Evolutionary conservation across 1,140 invertebrate genomes (phyloP).

Genomic region (Cydia fagiglandana): DNA sequence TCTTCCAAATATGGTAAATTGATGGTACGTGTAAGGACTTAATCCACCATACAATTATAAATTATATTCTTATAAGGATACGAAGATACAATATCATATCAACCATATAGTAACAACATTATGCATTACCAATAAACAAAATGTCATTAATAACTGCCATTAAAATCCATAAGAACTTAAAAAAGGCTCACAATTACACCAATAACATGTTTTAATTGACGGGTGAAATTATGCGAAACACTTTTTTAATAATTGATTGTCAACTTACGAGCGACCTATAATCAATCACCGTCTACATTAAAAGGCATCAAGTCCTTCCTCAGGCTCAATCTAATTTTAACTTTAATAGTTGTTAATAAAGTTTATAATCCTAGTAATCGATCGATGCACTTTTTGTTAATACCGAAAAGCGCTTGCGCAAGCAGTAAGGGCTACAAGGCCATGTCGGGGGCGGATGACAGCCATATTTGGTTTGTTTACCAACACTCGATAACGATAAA

Average conservation of each 20-base stretch:
- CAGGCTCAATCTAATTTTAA: not conserved
- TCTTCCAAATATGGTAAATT: too few relatives aligned
- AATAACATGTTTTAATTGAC: constrained; percentile 2
- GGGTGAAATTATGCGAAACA: constrained; percentile 10
- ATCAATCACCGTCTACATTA: not conserved
- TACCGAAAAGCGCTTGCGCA: not conserved
- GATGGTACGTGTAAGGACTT: too few relatives aligned
- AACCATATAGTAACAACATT: not conserved
- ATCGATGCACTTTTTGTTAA: not conserved
- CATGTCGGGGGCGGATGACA: not conserved
- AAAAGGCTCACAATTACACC: not conserved
- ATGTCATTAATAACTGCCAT: not conserved
- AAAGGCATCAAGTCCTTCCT: not conserved
- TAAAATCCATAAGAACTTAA: not conserved
- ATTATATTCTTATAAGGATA: too few relatives aligned
- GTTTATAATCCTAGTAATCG: not conserved
- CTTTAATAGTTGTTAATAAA: not conserved
- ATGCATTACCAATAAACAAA: not conserved
- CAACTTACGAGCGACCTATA: not conserved
- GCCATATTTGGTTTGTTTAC: constrained; percentile 17
- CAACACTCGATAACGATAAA: not conserved
- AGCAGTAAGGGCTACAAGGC: not conserved
- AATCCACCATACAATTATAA: too few relatives aligned
- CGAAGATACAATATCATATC: too few relatives aligned
- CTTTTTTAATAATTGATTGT: constrained; percentile 8